Evolutionary conservation across 2,888 invertebrate species (phyloP).

Genomic region (Drosophila lutescens): DNA sequence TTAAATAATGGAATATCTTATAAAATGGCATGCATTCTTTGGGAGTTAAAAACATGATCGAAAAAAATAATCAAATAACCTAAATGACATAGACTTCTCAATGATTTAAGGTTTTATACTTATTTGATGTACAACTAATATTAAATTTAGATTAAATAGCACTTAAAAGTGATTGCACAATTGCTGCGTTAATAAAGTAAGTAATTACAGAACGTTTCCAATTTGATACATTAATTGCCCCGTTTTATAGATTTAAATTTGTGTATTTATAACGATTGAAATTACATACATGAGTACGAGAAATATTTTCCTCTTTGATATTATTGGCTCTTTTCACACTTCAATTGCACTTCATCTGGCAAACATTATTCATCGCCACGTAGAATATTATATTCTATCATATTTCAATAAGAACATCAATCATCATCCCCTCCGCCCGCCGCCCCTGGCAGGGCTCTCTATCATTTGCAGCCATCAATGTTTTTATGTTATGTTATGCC

Average conservation of each 20-base stretch:
- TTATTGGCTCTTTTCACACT: constrained; percentile 9
- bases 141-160: neutral
- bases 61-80: too few species aligned
- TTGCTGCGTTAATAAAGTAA: neutral
- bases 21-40: neutral
- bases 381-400: constrained; percentile 32
- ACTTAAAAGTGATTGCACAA: neutral
- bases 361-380: constrained; percentile 20
- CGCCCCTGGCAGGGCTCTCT: constrained; percentile 34
- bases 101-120: too few species aligned
- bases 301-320: neutral
- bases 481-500: constrained; percentile 67
- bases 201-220: too few species aligned
- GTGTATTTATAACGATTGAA: neutral
- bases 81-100: too few species aligned
- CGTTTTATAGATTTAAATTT: neutral
- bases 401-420: constrained; percentile 42
- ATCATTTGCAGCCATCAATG: constrained; percentile 72
- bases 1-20: constrained; percentile 2
- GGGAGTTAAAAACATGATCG: too few species aligned
- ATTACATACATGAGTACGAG: neutral
- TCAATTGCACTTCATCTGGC: constrained; percentile 21
- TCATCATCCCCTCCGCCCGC: constrained; percentile 3
- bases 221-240: too few species aligned
- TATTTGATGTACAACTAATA: too few species aligned